Base-by-base conservation (phyloP, 2,888 invertebrate genomes). In the Notocelia uddmanniana region DNA sequence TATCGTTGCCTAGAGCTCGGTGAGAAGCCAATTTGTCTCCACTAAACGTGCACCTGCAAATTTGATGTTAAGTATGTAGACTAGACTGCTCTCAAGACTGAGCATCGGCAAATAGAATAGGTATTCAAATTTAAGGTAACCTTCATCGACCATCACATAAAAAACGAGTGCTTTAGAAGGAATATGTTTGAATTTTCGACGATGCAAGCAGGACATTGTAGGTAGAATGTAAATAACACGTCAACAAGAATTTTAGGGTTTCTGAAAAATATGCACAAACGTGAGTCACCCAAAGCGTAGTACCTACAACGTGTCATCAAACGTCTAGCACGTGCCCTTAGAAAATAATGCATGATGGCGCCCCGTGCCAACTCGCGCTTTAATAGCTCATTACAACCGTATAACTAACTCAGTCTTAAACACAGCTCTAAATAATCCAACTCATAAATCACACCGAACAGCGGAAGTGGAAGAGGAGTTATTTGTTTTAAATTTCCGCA, bases 381-480 rank as follows among this genome's bases (percentile, higher is more conserved):
- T 88, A 88, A 88, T 89, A 88, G 86, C 85, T 87, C 84, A 86
- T 86, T 86, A 87, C 81, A 83, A 75, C 73, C 76, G 78, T 81
- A 83, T 83, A 86, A 85, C 83, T 86, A 85, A 81, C 81, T 79
- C 77, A 82, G 81, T 83, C 81, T 81, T 83, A 81, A 79, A 82
- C 79, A 80, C 80, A 81, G 80, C 78, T 79, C 81, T 84, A 78
- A 88, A 88, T 88, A 87, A 87, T 86, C 78, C 77, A 74, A 81
- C 76, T 58, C 82, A 83, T 86, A 84, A 85, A 88, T 88, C 80
- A 81, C 75, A 79, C 68, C 77, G 73, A 72, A 79, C 77, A 79
- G 76, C 83, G 85, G 86, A 87, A 87, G 84, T 82, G 80, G 83
- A 76, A 74, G 79, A 74, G 73, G 76, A 73, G 73, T 75, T 80